Percentiles rank a stretch among this genome's conserved stretches.
Conservation (phyloP, 2,888 invertebrate species). For the Pterostichus niger region DNA sequence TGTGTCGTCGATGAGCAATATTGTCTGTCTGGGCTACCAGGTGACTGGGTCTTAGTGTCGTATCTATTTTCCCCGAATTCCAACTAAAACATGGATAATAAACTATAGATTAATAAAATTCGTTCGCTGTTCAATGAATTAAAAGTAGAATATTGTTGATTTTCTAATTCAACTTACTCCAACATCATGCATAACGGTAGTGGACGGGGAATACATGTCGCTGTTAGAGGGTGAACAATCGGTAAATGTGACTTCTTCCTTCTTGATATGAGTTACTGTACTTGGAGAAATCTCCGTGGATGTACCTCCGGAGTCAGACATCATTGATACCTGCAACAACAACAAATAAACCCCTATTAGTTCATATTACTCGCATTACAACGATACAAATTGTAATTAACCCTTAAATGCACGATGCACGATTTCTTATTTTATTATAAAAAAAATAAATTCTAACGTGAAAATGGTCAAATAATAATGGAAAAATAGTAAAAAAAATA, state of each 20-base stretch:
- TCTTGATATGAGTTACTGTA: slow-evolving; percentile 77
- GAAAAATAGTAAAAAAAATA: too few species aligned
- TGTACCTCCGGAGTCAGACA: slow-evolving; percentile 80
- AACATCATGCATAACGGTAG: slow-evolving; percentile 77
- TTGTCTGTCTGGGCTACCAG: slow-evolving; percentile 91
- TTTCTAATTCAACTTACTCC: slow-evolving; percentile 70
- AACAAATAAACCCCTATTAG: too few species aligned
- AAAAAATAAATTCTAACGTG: too few species aligned
- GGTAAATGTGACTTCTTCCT: slow-evolving; percentile 79
- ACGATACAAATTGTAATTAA: too few species aligned
- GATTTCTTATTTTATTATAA: too few species aligned
- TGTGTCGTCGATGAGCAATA: slow-evolving; percentile 94
- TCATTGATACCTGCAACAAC: slow-evolving; percentile 84
- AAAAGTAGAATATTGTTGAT: neutral
- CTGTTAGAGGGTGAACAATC: slow-evolving; percentile 79
- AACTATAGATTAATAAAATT: slow-evolving; percentile 50
- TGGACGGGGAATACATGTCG: slow-evolving; percentile 80
- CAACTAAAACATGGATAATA: slow-evolving; percentile 74
- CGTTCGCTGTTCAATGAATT: slow-evolving; percentile 6
- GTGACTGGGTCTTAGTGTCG: slow-evolving; percentile 82
- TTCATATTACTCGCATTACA: too few species aligned
- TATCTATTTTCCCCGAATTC: slow-evolving; percentile 78
- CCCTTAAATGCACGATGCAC: too few species aligned
- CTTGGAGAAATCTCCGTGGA: slow-evolving; percentile 71
- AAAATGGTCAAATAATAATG: too few species aligned